Evolutionary conservation across 1,140 invertebrate genomes (phyloP).

Genomic region (Mactra quadrangularis): DNA sequence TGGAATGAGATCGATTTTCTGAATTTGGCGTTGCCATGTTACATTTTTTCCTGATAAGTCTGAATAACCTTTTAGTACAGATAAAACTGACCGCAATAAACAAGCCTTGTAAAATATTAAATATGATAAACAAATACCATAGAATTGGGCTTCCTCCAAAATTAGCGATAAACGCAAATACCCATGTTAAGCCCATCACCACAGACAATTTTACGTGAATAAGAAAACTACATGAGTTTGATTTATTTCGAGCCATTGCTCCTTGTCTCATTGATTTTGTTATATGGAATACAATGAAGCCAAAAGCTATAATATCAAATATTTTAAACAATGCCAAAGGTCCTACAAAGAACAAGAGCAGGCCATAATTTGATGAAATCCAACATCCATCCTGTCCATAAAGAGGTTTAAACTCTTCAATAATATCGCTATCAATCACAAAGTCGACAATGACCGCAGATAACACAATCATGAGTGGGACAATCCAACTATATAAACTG

Average conservation of each 20-base stretch:
- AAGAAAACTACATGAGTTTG: conserved; percentile 70
- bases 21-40: too few species aligned
- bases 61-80: conserved; percentile 51
- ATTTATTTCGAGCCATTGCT: conserved; percentile 41
- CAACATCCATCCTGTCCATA: conserved; percentile 83
- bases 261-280: conserved; percentile 67
- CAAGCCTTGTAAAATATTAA: conserved; percentile 70
- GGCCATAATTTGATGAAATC: conserved; percentile 73
- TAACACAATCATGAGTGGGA: conserved; percentile 83
- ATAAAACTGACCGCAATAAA: conserved; percentile 66
- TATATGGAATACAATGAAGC: conserved; percentile 83
- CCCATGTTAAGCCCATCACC: conserved; percentile 81
- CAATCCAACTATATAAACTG: conserved; percentile 79
- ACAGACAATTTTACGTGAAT: conserved; percentile 85
- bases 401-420: conserved; percentile 54
- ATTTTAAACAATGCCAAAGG: conserved; percentile 78
- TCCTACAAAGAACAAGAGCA: conserved; percentile 77
- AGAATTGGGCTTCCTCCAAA: conserved; percentile 45
- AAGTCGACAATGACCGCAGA: conserved; percentile 83
- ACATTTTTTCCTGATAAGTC: too few species aligned
- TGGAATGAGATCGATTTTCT: too few species aligned
- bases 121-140: conserved; percentile 63
- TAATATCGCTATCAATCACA: conserved; percentile 45
- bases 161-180: conserved; percentile 75
- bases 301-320: conserved; percentile 78